Conservation (phyloP, 1,140 invertebrate species). For the Drosophila bifasciata region DNA sequence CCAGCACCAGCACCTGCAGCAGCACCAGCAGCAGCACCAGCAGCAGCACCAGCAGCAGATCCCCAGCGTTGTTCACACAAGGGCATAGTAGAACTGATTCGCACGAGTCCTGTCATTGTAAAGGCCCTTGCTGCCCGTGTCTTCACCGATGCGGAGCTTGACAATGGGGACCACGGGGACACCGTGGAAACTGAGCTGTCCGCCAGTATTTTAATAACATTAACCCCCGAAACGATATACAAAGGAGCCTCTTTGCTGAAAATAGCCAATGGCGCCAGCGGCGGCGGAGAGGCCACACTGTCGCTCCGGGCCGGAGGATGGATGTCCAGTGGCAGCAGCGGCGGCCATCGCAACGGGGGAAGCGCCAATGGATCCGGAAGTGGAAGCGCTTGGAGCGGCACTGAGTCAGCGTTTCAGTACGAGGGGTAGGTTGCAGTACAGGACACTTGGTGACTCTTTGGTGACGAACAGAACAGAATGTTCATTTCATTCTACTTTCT, state of each 20-base stretch:
- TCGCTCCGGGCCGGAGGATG: constrained; percentile 19
- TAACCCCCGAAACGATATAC: constrained; percentile 83
- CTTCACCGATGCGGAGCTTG: constrained; percentile 63
- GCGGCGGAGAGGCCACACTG: constrained; percentile 14
- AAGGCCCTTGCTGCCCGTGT: constrained; percentile 78
- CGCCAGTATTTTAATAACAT: constrained; percentile 80
- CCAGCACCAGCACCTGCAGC: constrained; percentile 15
- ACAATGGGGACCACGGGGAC: constrained; percentile 15
- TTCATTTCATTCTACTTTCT: background rate
- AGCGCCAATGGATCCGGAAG: constrained; percentile 11
- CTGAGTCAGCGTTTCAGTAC: constrained; percentile 73
- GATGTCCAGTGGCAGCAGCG: constrained; percentile 20
- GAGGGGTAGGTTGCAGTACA: constrained; percentile 76
- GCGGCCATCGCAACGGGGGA: constrained; percentile 12
- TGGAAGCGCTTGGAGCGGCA: constrained; percentile 43
- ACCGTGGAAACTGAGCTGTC: constrained; percentile 10
- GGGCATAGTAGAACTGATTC: constrained; percentile 77
- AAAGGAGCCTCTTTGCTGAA: constrained; percentile 82
- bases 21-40: constrained; percentile 23
- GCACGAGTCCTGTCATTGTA: constrained; percentile 80
- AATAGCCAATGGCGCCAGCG: constrained; percentile 54
- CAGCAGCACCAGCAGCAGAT: constrained; percentile 36
- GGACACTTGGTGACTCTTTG: background rate
- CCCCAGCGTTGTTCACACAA: constrained; percentile 69
- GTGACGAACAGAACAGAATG: background rate